A percentile compares a stretch with the other conserved stretches of the same genome.
Conservation (phyloP, 2,888 invertebrate genomes). For the Mesochorus sp. region DNA sequence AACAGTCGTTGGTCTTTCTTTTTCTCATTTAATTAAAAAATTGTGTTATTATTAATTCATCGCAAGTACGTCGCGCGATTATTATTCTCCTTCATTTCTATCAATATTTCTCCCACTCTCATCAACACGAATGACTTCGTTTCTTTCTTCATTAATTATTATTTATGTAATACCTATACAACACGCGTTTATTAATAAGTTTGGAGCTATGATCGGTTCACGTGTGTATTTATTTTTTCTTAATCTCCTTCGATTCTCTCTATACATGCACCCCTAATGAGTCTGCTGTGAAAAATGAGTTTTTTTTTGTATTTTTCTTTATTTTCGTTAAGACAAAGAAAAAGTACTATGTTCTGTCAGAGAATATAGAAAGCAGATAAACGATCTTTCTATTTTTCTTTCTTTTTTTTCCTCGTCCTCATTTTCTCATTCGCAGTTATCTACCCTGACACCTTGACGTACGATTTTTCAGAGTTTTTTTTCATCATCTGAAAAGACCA, state of each 20-base stretch:
- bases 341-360: conserved; percentile 22
- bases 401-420: background rate
- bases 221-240: conserved; percentile 51
- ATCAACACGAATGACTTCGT: conserved; percentile 63
- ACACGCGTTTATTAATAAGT: conserved; percentile 73
- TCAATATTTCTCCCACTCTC: conserved; percentile 56
- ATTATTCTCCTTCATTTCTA: conserved; percentile 51
- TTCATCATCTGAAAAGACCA: conserved; percentile 61
- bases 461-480: background rate
- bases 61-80: too few relatives aligned
- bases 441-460: background rate
- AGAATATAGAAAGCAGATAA: conserved; percentile 2
- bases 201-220: conserved; percentile 74
- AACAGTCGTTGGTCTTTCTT: conserved; percentile 71
- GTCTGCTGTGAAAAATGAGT: conserved; percentile 16
- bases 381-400: conserved; percentile 4
- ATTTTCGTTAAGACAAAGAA: background rate
- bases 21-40: too few relatives aligned
- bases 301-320: background rate
- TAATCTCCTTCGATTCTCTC: background rate
- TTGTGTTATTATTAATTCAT: too few relatives aligned
- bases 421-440: background rate
- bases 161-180: conserved; percentile 74
- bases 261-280: background rate
- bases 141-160: conserved; percentile 67